Conservation (phyloP, 2,888 invertebrate genomes). For the Lasioglossum pauxillum region DNA sequence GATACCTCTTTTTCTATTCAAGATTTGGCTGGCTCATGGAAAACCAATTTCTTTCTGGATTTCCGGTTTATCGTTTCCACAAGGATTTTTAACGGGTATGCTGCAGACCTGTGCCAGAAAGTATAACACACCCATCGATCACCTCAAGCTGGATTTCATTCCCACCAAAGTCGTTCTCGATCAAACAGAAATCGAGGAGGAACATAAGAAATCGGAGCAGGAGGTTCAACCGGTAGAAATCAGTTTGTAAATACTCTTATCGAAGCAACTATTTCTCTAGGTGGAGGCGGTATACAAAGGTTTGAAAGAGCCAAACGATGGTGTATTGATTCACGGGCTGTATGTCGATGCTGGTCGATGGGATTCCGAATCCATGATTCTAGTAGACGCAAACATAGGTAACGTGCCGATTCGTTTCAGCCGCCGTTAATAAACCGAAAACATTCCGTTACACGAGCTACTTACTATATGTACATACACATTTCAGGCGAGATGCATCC, state of each 20-base stretch:
- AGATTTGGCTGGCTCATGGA: conserved; percentile 90
- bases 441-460: background rate
- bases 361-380: conserved; percentile 88
- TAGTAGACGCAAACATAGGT: conserved; percentile 93
- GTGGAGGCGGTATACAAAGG: conserved; percentile 85
- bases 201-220: conserved; percentile 80
- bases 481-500: conserved; percentile 90
- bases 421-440: conserved; percentile 10
- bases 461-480: background rate
- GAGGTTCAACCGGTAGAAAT: conserved; percentile 69
- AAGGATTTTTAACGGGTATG: conserved; percentile 95
- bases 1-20: conserved; percentile 68
- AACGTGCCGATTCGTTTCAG: conserved; percentile 57
- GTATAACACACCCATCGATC: conserved; percentile 94
- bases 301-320: conserved; percentile 87
- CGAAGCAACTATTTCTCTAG: conserved; percentile 75
- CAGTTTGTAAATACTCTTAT: background rate
- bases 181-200: conserved; percentile 89
- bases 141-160: conserved; percentile 92
- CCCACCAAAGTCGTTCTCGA: conserved; percentile 86
- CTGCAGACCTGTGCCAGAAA: conserved; percentile 95
- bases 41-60: conserved; percentile 95
- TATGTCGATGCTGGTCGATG: conserved; percentile 96
- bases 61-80: conserved; percentile 97
- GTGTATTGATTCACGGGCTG: conserved; percentile 91